Conservation (phyloP, 2,113 vertebrate species). For the Oncorhynchus kisutch region DNA sequence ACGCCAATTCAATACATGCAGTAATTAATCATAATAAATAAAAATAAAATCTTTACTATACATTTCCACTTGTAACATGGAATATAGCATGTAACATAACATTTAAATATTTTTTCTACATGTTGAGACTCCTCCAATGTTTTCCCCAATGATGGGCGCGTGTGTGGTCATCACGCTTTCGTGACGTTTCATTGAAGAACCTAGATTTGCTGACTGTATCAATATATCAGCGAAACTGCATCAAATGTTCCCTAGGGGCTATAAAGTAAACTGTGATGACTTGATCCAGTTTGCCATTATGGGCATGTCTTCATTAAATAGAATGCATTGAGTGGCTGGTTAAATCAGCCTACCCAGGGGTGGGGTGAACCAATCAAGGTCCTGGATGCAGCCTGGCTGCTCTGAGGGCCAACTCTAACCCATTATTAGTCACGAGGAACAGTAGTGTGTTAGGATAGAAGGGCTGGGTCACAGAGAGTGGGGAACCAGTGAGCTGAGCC, state of each 20-base stretch:
- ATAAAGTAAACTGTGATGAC: not conserved
- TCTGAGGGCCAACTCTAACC: constrained; percentile 5
- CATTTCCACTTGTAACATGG: too few species aligned
- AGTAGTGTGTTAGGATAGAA: not conserved
- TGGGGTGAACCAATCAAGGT: not conserved
- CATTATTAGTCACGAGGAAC: not conserved
- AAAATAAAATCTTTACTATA: not conserved
- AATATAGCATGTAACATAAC: too few species aligned
- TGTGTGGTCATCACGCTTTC: too few species aligned
- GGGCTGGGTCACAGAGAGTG: not conserved
- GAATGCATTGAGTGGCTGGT: not conserved
- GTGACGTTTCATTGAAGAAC: too few species aligned
- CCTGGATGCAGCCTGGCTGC: not conserved
- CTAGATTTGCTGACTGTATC: too few species aligned
- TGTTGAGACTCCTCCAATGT: too few species aligned
- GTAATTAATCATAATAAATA: too few species aligned
- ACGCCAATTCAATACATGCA: not conserved
- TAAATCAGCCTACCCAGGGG: not conserved
- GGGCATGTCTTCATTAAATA: not conserved
- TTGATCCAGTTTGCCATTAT: not conserved
- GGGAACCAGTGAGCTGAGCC: constrained; percentile 1
- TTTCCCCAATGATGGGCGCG: too few species aligned
- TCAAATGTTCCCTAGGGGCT: not conserved
- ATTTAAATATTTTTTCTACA: too few species aligned
- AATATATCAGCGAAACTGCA: not conserved